A percentile compares a stretch with the other conserved stretches of the same genome.
These are phyloP conservation scores for Erpetoichthys calabaricus DNA, from an alignment of 2,797 vertebrate genomes.

Conservation along the genomic window DNA sequence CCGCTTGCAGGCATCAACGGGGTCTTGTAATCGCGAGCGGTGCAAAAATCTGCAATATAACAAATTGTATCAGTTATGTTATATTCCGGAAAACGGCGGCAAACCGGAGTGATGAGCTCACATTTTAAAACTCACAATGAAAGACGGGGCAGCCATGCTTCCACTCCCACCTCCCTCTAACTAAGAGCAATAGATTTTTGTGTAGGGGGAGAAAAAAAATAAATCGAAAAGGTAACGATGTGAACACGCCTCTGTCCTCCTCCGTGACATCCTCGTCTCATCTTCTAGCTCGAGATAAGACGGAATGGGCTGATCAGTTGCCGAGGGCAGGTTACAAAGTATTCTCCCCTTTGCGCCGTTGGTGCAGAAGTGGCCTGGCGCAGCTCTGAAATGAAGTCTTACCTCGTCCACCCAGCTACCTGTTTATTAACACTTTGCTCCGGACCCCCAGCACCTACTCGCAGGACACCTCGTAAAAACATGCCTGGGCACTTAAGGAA, in stretches of 20 bases:
- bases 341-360: slow-evolving; percentile 30
- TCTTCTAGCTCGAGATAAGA: slow-evolving; percentile 23
- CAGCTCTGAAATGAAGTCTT: slow-evolving; percentile 57
- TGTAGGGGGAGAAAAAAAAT: slow-evolving; percentile 17
- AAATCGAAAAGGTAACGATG: slow-evolving; percentile 34
- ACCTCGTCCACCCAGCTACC: slow-evolving; percentile 70
- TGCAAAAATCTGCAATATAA: too few species aligned
- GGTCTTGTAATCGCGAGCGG: too few species aligned
- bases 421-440: slow-evolving; percentile 73
- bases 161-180: slow-evolving; percentile 57
- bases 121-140: slow-evolving; percentile 41
- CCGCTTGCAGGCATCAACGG: too few species aligned
- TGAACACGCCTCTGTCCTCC: slow-evolving; percentile 25
- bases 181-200: slow-evolving; percentile 29
- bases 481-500: slow-evolving; percentile 53
- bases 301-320: slow-evolving; percentile 21
- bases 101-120: slow-evolving; percentile 53
- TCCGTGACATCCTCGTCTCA: slow-evolving; percentile 18
- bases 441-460: slow-evolving; percentile 66
- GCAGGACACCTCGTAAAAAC: slow-evolving; percentile 87
- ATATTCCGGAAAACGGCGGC: slow-evolving; percentile 31
- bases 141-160: slow-evolving; percentile 61
- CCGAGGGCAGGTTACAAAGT: slow-evolving; percentile 18
- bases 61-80: too few species aligned
- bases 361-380: slow-evolving; percentile 49